Base-by-base conservation (phyloP, 2,888 invertebrate genomes). In the Colletes collaris region DNA sequence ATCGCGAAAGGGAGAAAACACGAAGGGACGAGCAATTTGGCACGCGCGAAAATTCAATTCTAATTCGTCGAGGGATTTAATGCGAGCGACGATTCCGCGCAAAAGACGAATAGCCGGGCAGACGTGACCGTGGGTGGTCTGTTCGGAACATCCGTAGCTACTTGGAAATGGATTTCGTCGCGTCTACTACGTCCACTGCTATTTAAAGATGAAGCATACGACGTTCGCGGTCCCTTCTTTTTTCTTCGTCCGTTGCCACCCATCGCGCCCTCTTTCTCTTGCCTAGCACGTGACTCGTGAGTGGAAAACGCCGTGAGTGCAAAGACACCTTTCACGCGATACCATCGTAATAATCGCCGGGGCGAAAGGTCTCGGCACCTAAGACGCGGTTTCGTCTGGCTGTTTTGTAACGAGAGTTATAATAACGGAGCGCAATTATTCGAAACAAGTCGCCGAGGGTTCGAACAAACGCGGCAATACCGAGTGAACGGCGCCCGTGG, bases 271-370 rank as follows among this genome's bases (percentile, higher is more conserved):
- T 82, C 82, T 85, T 81, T 73, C 73, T 75, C 76, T 66, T 69
- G 76, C 71, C 27, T 8, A 65, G 83, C 86, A 81, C 82, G 88
- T 84, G 86, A 84, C 85, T 86, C 83, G 84, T 81, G 80, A 80
- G 76, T 84, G 87, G 86, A 89, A 90, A 90, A 88, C 88, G 88
- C 88, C 87, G 88, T 81, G 86, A 89, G 89, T 90, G 86, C 86
- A 86, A 85, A 89, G 87, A 88, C 88, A 90, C 90, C 90, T 90
- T 90, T 89, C 90, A 90, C 89, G 90, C 89, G 89, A 89, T 85
- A 76, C 78, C 82, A 79, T 79, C 84, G 84, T 76, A 70, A 84
- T 86, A 86, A 87, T 87, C 81, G 79, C 35, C 78, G 63, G 79
- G 79, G 81, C 76, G 80, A 86, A 84, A 86, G 87, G 87, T 86